Base-by-base conservation (phyloP, 2,888 invertebrate genomes). In the Lepidocyrtoides sp. region DNA sequence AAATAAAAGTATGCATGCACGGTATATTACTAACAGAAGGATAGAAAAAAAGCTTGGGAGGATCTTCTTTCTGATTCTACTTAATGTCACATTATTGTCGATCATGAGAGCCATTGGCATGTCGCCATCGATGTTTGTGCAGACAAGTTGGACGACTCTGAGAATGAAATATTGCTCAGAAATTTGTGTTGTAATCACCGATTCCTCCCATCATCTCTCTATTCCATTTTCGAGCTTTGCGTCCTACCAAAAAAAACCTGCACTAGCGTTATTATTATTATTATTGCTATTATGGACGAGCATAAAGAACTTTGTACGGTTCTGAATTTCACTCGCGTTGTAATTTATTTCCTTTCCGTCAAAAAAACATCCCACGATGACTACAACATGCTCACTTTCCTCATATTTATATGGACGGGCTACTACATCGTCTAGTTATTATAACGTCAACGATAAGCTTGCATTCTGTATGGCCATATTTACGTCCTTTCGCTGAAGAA, bases 1-100 rank as follows among this genome's bases (percentile, higher is more conserved):
- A 3, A 54, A 29, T 79, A 17, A 26, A 54, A 23, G 7, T 79
- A 48, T 32, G 29, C n/a, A 51, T n/a, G n/a, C n/a, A 54, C 29
- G 12, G 54, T 54, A 3, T 32, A 12, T 79, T 14, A 66, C 57
- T 79, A 32, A 60, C 41, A 63, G 26, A 26, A 66, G 41, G 29
- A 41, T 63, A 41, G 48, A n/a, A 54, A 36, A 54, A 48, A 48
- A 20, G 5, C 29, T n/a, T 51, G 14, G 69, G 36, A 69, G 85
- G 36, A 85, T 48, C 36, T 72, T 51, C 20, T 29, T 36, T 72
- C 32, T 72, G 51, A 85, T 75, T 72, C 86, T 60, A 86, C 75
- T 86, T 86, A 86, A 86, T 57, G 86, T 86, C 86, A 75, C 60
- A 86, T 86, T 86, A 86, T 75, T 86, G 86, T 86, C 60, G 23